Percentiles rank a stretch among this genome's conserved stretches.
Conservation (phyloP, 2,888 invertebrate species). For the Dryadula phaetusa region DNA sequence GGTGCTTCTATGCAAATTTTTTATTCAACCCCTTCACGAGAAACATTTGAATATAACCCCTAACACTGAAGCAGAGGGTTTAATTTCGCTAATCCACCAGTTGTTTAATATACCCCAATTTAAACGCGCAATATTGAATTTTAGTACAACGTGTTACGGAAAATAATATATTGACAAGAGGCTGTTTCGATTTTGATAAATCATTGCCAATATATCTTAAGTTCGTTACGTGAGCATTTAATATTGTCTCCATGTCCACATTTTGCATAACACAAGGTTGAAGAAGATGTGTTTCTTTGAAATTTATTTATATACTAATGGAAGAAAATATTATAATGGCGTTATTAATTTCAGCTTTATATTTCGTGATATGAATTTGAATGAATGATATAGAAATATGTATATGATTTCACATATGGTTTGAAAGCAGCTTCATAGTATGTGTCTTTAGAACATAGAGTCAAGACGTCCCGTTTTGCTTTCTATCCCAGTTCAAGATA, state of each 20-base stretch:
- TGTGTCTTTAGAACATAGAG: not conserved
- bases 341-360: constrained; percentile 1
- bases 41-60: constrained; percentile 1
- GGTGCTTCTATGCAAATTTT: constrained; percentile 49
- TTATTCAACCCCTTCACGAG: constrained; percentile 38
- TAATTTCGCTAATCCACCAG: not conserved
- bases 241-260: constrained; percentile 45
- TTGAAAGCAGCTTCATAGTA: too few species aligned
- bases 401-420: too few species aligned
- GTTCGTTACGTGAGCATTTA: constrained; percentile 45
- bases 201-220: constrained; percentile 49
- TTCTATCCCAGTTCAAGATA: too few species aligned
- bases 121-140: not conserved
- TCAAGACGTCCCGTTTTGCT: too few species aligned
- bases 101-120: not conserved
- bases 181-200: constrained; percentile 49
- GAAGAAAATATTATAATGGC: constrained; percentile 11
- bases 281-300: constrained; percentile 15
- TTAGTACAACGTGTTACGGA: not conserved
- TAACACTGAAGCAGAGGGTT: not conserved
- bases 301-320: not conserved
- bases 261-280: constrained; percentile 49
- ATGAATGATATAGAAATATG: not conserved
- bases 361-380: constrained; percentile 12
- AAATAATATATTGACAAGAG: constrained; percentile 8